Percentiles rank a stretch among this genome's conserved stretches.
Conservation (phyloP, 2,797 vertebrate species). For the Cirrhinus mrigala region DNA sequence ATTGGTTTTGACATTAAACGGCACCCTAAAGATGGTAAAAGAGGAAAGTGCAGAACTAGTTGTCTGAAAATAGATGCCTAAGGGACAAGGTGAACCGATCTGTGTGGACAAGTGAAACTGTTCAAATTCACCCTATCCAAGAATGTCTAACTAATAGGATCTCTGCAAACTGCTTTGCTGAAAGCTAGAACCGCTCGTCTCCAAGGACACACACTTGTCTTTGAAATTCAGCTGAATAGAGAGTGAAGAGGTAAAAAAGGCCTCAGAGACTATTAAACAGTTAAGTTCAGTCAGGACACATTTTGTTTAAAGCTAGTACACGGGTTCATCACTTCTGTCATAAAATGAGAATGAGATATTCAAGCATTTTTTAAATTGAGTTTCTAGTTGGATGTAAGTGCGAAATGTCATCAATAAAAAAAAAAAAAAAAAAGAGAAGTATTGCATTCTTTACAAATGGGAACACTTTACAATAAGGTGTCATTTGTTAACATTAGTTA, state of each 20-base stretch:
- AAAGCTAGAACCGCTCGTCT: slow-evolving; percentile 48
- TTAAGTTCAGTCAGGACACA: slow-evolving; percentile 44
- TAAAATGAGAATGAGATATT: neutral
- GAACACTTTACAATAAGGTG: no score
- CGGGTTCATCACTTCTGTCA: neutral
- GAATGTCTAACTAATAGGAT: slow-evolving; percentile 58
- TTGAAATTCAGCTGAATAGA: slow-evolving; percentile 45
- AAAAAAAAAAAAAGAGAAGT: neutral
- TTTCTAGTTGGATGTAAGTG: neutral
- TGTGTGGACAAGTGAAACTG: slow-evolving; percentile 54
- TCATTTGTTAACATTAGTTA: no score
- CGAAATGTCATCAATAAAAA: neutral
- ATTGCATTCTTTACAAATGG: neutral
- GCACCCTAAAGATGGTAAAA: slow-evolving; percentile 28
- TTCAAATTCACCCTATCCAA: slow-evolving; percentile 55
- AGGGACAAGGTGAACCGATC: slow-evolving; percentile 50
- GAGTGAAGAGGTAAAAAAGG: slow-evolving; percentile 24
- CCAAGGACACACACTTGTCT: slow-evolving; percentile 51
- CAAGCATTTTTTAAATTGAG: neutral
- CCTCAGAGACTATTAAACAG: slow-evolving; percentile 34
- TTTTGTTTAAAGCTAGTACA: slow-evolving; percentile 40
- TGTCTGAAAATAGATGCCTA: slow-evolving; percentile 47
- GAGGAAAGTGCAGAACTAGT: slow-evolving; percentile 27
- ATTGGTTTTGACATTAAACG: slow-evolving; percentile 41
- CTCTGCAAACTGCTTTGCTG: slow-evolving; percentile 47